Percentiles rank a stretch among this genome's conserved stretches.
Conservation (phyloP, 2,888 invertebrate genomes). For the Spialia ferax region DNA sequence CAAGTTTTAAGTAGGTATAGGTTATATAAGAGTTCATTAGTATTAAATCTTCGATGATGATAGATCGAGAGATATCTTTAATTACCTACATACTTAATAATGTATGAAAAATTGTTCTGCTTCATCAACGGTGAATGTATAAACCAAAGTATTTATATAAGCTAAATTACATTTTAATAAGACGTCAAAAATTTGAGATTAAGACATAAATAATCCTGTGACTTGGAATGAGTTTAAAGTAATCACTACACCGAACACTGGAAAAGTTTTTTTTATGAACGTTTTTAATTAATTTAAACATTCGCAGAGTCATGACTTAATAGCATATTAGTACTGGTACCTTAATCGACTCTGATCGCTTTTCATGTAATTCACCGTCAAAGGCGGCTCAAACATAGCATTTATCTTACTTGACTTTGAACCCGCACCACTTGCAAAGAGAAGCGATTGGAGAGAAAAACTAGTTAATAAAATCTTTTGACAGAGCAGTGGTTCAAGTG, state of each 20-base stretch:
- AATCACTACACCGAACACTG: neutral
- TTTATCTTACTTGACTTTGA: slow-evolving; percentile 49
- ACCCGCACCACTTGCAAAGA: neutral
- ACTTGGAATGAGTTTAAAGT: slow-evolving; percentile 24
- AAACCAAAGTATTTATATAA: neutral
- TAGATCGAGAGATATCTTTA: neutral
- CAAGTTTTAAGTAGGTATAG: too few relatives aligned
- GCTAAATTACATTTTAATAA: slow-evolving; percentile 7
- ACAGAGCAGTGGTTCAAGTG: too few relatives aligned
- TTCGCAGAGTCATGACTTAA: slow-evolving; percentile 47
- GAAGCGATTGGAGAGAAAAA: slow-evolving; percentile 3
- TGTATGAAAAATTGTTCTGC: slow-evolving; percentile 1
- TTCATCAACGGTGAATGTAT: neutral
- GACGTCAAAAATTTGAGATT: slow-evolving; percentile 9
- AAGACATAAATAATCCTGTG: slow-evolving; percentile 13
- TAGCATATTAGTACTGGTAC: slow-evolving; percentile 49
- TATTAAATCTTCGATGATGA: neutral
- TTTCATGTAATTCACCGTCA: slow-evolving; percentile 53
- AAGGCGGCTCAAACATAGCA: slow-evolving; percentile 47
- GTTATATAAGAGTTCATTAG: too few relatives aligned
- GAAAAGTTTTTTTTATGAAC: neutral
- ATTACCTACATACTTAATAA: neutral
- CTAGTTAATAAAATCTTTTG: neutral
- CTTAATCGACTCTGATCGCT: slow-evolving; percentile 51
- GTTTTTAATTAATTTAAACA: slow-evolving; percentile 39